Percentiles rank a stretch among this genome's conserved stretches.
phyloP scores from a whole-genome alignment of 1,140 invertebrate genomes.

The Atta colombica region DNA sequence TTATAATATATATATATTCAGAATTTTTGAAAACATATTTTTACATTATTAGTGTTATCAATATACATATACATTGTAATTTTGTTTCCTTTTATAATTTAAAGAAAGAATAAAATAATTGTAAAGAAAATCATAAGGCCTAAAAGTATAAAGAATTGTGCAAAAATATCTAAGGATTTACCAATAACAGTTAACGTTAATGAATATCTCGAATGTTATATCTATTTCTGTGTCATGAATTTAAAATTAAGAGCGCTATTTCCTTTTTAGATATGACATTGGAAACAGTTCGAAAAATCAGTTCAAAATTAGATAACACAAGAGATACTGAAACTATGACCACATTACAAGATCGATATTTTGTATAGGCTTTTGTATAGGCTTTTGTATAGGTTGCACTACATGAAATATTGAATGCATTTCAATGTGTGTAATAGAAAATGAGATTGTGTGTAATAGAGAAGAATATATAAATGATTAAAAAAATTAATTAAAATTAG shows the following conservation, averaged over 20 bases:
- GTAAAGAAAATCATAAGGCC: neutral
- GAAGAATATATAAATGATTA: neutral
- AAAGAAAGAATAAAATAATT: neutral
- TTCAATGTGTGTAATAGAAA: neutral
- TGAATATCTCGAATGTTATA: neutral
- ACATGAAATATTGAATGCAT: neutral
- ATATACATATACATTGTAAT: neutral
- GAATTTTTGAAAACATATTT: neutral
- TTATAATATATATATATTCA: neutral
- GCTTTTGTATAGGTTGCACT: neutral
- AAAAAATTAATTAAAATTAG: too few species aligned
- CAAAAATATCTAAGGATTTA: neutral
- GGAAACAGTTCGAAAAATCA: neutral
- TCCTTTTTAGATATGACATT: neutral
- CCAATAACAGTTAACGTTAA: neutral
- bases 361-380: neutral
- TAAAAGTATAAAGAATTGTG: neutral
- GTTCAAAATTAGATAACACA: neutral
- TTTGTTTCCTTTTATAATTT: neutral
- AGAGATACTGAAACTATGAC: neutral
- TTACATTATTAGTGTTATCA: neutral
- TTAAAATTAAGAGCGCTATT: neutral
- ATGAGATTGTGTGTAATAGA: neutral
- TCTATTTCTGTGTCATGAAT: neutral
- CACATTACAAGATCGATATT: neutral